Percentiles rank a stretch among this genome's conserved stretches.
These are phyloP conservation scores for Aphidius gifuensis DNA, from an alignment of 1,140 invertebrate species.

Conservation along the genomic window DNA sequence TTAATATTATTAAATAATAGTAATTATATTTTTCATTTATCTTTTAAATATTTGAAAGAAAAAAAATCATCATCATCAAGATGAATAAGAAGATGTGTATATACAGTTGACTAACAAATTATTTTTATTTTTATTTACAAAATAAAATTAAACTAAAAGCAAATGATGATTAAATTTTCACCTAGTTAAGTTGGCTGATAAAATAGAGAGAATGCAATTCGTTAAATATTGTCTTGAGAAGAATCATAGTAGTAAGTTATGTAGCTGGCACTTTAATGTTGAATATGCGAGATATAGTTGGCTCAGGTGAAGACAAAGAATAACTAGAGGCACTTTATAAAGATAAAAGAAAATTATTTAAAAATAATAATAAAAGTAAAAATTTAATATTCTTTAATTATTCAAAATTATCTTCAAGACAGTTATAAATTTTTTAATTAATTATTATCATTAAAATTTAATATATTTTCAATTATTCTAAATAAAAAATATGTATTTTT, in stretches of 20 bases:
- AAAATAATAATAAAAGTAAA: constrained; percentile 20
- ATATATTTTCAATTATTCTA: too few relatives aligned
- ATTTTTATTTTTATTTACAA: too few relatives aligned
- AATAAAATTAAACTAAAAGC: too few relatives aligned
- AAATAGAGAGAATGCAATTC: constrained; percentile 39
- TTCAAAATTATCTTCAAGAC: constrained; percentile 32
- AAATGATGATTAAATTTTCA: constrained; percentile 30
- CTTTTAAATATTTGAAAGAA: too few relatives aligned
- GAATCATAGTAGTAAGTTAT: constrained; percentile 9
- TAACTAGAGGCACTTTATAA: constrained; percentile 32
- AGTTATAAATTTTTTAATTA: neutral
- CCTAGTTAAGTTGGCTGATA: constrained; percentile 31
- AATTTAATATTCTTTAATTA: constrained; percentile 39
- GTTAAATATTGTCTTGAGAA: constrained; percentile 16
- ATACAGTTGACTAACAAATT: too few relatives aligned
- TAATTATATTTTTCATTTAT: too few relatives aligned
- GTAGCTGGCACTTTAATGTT: neutral
- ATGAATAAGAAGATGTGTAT: too few relatives aligned
- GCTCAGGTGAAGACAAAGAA: constrained; percentile 30
- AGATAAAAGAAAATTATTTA: constrained; percentile 16
- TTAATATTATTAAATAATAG: too few relatives aligned
- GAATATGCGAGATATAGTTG: constrained; percentile 27
- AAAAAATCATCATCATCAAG: too few relatives aligned
- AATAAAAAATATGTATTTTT: too few relatives aligned
- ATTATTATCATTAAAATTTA: neutral